phyloP scores from a whole-genome alignment of 2,113 vertebrate species.

The Hepsetus odoe region DNA sequence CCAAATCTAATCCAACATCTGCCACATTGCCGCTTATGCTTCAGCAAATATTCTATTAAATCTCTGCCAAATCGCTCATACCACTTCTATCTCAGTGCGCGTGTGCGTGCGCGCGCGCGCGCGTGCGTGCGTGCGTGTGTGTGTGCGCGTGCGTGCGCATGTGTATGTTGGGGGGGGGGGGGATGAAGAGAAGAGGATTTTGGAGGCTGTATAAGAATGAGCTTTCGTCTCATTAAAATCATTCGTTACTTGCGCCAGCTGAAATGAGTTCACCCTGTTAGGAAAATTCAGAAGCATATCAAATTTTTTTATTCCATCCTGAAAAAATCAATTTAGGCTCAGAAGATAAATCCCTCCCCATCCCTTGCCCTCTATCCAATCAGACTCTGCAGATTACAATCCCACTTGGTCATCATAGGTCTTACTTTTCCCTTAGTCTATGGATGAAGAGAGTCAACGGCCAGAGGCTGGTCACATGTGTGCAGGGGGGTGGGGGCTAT shows the following conservation, averaged over 20 bases:
- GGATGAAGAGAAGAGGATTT: not conserved
- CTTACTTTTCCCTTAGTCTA: not conserved
- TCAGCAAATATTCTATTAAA: slow-evolving; percentile 29
- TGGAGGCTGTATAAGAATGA: not conserved
- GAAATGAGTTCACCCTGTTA: not conserved
- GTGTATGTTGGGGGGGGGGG: not conserved
- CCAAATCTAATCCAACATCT: slow-evolving; percentile 42
- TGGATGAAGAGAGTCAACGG: not conserved
- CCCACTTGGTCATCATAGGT: not conserved
- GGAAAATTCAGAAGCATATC: not conserved
- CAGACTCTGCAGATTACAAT: not conserved
- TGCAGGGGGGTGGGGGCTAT: not conserved
- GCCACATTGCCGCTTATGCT: slow-evolving; percentile 13
- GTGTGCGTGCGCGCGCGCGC: not conserved
- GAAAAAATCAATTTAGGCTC: not conserved
- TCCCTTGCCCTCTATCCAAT: not conserved
- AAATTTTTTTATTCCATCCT: not conserved
- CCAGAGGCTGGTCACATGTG: slow-evolving; percentile 32
- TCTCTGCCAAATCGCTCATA: slow-evolving; percentile 16
- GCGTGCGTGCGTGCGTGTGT: not conserved
- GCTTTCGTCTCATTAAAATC: not conserved
- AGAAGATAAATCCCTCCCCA: slow-evolving; percentile 8
- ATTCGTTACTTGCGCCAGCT: not conserved
- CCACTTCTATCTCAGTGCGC: not conserved
- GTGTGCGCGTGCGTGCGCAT: not conserved